phyloP scores from a whole-genome alignment of 30 jellyfish, hydroid and myxozoan species.

The Hydra vulgaris region DNA sequence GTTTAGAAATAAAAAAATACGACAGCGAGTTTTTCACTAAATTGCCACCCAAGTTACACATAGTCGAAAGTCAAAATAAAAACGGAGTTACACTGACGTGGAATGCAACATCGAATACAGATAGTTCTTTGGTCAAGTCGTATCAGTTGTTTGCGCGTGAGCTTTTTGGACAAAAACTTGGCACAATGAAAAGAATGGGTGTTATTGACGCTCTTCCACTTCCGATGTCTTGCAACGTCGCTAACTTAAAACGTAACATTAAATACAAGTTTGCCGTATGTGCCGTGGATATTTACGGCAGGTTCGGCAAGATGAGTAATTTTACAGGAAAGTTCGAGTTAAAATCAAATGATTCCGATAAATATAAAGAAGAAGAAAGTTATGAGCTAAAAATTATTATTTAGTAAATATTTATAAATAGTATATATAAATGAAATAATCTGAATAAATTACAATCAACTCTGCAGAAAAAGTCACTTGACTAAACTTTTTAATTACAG shows the following conservation, averaged over 20 bases:
- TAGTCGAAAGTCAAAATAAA: conserved; percentile 37
- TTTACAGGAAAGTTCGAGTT: conserved; percentile 34
- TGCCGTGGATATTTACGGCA: conserved; percentile 36
- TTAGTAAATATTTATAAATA: not conserved
- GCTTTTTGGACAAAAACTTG: conserved; percentile 32
- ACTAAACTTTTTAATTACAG: too few relatives aligned
- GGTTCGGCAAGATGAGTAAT: conserved; percentile 34
- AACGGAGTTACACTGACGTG: conserved; percentile 35
- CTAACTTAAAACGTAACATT: conserved; percentile 14
- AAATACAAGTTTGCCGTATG: conserved; percentile 36
- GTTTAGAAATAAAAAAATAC: conserved; percentile 9
- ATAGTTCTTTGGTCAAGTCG: conserved; percentile 33
- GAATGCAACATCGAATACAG: conserved; percentile 38
- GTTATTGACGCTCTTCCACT: conserved; percentile 33
- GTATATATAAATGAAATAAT: too few relatives aligned
- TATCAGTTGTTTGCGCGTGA: conserved; percentile 37
- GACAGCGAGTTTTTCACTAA: conserved; percentile 31
- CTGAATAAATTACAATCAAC: too few relatives aligned
- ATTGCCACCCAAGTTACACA: conserved; percentile 34
- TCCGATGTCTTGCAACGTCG: conserved; percentile 41
- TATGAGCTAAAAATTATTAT: conserved; percentile 3
- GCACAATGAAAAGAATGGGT: conserved; percentile 38
- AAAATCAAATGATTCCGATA: conserved; percentile 9
- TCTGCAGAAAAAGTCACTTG: too few relatives aligned
- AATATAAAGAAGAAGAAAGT: not conserved